A percentile compares a stretch with the other conserved stretches of the same genome.
phyloP scores from a whole-genome alignment of 2,888 invertebrate genomes.

The Cryptocephalus primarius region DNA sequence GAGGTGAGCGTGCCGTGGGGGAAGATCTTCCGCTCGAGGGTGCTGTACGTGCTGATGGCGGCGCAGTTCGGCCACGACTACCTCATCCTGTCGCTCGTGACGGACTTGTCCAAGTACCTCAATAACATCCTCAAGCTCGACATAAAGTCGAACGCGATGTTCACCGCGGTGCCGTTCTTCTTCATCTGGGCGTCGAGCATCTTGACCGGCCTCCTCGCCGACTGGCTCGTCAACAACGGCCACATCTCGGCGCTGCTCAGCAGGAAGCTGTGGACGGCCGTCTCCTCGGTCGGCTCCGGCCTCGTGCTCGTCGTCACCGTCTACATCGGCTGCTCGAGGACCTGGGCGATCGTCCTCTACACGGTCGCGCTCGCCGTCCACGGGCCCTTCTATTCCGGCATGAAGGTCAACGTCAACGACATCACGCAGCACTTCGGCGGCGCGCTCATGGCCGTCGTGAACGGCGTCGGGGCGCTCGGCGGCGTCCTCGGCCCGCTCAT shows the following conservation, averaged over 20 bases:
- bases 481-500: constrained; percentile 1
- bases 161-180: constrained; percentile 50
- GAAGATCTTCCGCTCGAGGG: constrained; percentile 9
- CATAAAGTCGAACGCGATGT: constrained; percentile 45
- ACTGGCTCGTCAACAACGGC: constrained; percentile 47
- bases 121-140: constrained; percentile 51
- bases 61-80: constrained; percentile 57
- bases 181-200: constrained; percentile 51
- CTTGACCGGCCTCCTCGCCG: constrained; percentile 49
- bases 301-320: constrained; percentile 1
- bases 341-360: neutral
- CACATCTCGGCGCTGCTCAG: constrained; percentile 42
- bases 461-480: constrained; percentile 1
- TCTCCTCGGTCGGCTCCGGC: constrained; percentile 2
- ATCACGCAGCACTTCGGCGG: constrained; percentile 3
- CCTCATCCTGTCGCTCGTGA: constrained; percentile 54
- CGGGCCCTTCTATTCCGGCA: constrained; percentile 4
- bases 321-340: constrained; percentile 6
- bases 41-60: constrained; percentile 38
- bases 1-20: constrained; percentile 10
- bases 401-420: constrained; percentile 6
- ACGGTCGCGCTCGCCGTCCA: neutral
- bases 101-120: constrained; percentile 55
- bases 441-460: constrained; percentile 3
- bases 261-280: constrained; percentile 34